Evolutionary conservation across 2,888 invertebrate species (phyloP).

Genomic region (Erebia aethiops): DNA sequence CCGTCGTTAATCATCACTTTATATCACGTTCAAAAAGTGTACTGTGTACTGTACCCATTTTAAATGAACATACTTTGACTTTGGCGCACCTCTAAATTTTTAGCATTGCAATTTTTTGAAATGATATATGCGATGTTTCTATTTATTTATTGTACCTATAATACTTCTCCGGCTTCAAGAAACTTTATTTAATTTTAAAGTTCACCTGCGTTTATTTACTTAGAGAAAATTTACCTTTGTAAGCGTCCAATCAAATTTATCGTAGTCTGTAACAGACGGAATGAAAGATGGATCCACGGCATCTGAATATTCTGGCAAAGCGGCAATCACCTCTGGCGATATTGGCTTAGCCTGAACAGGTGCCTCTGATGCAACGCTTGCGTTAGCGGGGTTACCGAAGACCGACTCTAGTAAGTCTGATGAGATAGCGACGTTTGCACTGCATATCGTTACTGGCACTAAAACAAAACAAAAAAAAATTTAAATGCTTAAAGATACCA

Average conservation of each 20-base stretch:
- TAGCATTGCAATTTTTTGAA: too few relatives aligned
- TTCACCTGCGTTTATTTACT: not conserved
- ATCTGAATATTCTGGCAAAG: constrained; percentile 52
- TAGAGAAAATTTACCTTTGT: constrained; percentile 77
- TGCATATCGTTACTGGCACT: constrained; percentile 48
- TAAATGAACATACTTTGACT: too few relatives aligned
- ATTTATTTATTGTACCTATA: too few relatives aligned
- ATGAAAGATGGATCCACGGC: constrained; percentile 49
- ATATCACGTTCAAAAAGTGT: too few relatives aligned
- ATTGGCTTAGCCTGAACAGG: constrained; percentile 52
- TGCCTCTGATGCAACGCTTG: constrained; percentile 13
- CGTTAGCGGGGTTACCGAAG: constrained; percentile 35
- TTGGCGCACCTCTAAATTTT: too few relatives aligned
- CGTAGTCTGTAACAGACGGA: constrained; percentile 67
- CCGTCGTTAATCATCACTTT: too few relatives aligned
- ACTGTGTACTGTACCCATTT: too few relatives aligned
- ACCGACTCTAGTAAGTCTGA: constrained; percentile 36
- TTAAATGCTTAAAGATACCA: too few relatives aligned
- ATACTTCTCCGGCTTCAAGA: too few relatives aligned
- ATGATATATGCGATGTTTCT: too few relatives aligned
- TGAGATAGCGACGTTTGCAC: constrained; percentile 32
- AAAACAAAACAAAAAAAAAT: constrained; percentile 32
- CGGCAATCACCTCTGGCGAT: constrained; percentile 50
- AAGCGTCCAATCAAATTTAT: constrained; percentile 86
- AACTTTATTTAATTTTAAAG: too few relatives aligned